phyloP scores from a whole-genome alignment of 2,888 invertebrate genomes.

The Galerucella calmariensis region DNA sequence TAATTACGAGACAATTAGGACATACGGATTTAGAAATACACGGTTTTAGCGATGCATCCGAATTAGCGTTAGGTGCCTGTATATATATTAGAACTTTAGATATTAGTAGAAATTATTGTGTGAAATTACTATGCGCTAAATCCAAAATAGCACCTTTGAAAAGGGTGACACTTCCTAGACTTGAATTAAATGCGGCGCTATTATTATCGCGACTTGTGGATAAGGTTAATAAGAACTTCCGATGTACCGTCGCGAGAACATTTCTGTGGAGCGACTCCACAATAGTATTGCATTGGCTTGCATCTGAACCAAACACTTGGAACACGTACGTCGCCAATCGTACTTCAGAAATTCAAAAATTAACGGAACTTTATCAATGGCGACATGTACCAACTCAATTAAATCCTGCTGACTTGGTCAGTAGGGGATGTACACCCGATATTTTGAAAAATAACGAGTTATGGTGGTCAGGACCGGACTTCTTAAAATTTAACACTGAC shows the following conservation, averaged over 20 bases:
- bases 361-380: not conserved
- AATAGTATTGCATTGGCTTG: not conserved
- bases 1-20: not conserved
- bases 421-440: not conserved
- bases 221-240: not conserved
- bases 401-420: not conserved
- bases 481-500: not conserved
- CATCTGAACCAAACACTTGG: not conserved
- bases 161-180: not conserved
- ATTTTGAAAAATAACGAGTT: not conserved
- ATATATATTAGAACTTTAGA: not conserved
- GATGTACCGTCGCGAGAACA: not conserved
- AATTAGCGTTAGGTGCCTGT: not conserved
- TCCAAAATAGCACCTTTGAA: not conserved
- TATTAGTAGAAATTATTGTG: too few relatives aligned
- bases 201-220: not conserved
- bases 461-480: constrained; percentile 3
- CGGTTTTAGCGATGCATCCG: constrained; percentile 3
- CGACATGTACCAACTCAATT: not conserved
- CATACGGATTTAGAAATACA: not conserved
- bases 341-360: not conserved
- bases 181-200: constrained; percentile 5
- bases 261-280: not conserved
- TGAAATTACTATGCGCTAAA: too few relatives aligned
- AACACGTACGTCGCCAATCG: not conserved